A percentile compares a stretch with the other conserved stretches of the same genome.
phyloP scores from a whole-genome alignment of 1,140 invertebrate genomes.

The Temnothorax nylanderi region DNA sequence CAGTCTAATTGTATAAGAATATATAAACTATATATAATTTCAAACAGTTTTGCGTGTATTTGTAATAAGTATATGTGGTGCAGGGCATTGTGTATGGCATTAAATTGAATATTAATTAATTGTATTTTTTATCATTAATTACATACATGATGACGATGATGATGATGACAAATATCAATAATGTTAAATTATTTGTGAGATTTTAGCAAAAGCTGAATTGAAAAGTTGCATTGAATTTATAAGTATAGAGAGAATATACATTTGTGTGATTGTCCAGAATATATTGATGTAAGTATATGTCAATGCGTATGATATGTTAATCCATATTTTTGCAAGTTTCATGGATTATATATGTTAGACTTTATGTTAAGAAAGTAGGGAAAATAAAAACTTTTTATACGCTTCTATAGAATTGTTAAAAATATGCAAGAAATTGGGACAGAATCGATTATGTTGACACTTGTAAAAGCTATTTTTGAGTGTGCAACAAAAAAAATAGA shows the following conservation, averaged over 20 bases:
- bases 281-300: no score
- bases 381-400: no score
- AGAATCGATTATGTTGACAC: slow-evolving; percentile 9
- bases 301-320: background rate
- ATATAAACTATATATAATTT: background rate
- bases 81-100: background rate
- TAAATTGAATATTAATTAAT: background rate
- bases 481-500: slow-evolving; percentile 16
- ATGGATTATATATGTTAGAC: background rate
- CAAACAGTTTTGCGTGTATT: background rate
- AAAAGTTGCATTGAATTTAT: background rate
- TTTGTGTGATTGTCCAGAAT: background rate
- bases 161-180: background rate
- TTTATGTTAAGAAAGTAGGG: background rate
- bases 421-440: background rate
- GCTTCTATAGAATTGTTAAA: background rate
- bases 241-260: background rate
- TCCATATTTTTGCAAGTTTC: background rate
- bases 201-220: background rate
- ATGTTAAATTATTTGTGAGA: background rate
- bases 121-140: background rate
- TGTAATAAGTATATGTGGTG: background rate
- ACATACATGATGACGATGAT: background rate
- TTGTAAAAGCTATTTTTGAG: slow-evolving; percentile 32
- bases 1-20: background rate